Evolutionary conservation across 2,113 vertebrate genomes (phyloP), one percentile per base, ranked within the genome.

Genomic region (Barnardius zonarius): DNA sequence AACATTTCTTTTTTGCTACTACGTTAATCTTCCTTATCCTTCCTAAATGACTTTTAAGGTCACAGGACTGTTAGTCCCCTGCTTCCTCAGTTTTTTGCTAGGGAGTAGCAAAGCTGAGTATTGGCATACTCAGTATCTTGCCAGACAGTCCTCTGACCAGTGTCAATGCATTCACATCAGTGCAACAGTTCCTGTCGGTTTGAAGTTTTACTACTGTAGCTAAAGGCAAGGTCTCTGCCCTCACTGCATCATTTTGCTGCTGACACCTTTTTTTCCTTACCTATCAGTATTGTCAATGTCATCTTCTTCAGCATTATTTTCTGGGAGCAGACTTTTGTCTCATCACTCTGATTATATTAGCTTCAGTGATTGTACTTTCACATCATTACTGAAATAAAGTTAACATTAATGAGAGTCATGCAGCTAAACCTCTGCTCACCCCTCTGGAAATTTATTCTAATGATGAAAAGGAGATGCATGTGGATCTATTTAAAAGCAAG

Each of bases 301-400:
- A 84, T 96, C 31, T 41, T 79, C 44, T 88, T 49, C 28, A 62
- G 66, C 85, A 59, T 68, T 70, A 88, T 92, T 97, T 97, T 96
- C 88, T 19, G 0, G 87, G 73, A 82, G 79, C 82, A 84, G 91
- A 84, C 86, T 96, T 96, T 78, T 88, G 68, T 84, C 96, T 97
- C 97, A 95, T 97, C 85, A 22, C 96, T 63, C 93, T 98, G 97
- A 97, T 98, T 97, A 90, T 93, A 83, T 97, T 94, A 95, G 97
- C 96, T 96, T 64, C 95, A 17, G 92, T 97, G 97, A 98, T 97
- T 97, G 97, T 95, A 86, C 96, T 90, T 95, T 95, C 96, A 97
- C 97, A 97, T 98, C 97, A 97, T 97, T 98, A 98, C 96, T 90
- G 97, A 98, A 97, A 97, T 97, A 97, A 97, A 98, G 97, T 96